These are phyloP conservation scores for Neodiprion virginianus DNA, from an alignment of 1,140 invertebrate genomes.

Conservation along the genomic window DNA sequence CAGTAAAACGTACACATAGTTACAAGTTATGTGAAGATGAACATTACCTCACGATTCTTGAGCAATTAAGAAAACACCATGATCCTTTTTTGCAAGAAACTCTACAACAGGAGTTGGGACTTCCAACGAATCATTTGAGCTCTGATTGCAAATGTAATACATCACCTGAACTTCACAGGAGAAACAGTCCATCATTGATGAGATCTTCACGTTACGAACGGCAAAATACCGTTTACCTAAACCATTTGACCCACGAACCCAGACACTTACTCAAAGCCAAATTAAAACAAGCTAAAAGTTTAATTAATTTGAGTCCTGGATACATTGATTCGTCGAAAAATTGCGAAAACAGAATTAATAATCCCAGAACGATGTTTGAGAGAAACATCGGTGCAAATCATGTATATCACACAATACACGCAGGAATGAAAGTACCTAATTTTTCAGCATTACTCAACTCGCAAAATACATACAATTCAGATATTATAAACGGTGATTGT, in stretches of 20 bases:
- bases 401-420: slow-evolving; percentile 27
- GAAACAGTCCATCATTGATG: not conserved
- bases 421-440: slow-evolving; percentile 14
- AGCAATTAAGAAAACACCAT: not conserved
- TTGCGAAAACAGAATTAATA: not conserved
- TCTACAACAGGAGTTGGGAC: not conserved
- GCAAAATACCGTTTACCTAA: not conserved
- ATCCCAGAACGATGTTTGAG: not conserved
- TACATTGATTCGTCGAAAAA: not conserved
- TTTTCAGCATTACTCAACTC: too few species aligned
- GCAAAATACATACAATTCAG: not conserved
- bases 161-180: not conserved
- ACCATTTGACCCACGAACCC: slow-evolving; percentile 3
- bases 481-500: not conserved
- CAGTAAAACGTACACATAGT: slow-evolving; percentile 6
- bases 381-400: not conserved
- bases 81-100: not conserved
- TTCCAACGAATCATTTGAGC: not conserved
- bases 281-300: slow-evolving; percentile 23
- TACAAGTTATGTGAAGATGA: slow-evolving; percentile 12
- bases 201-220: not conserved
- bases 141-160: not conserved
- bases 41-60: slow-evolving; percentile 6
- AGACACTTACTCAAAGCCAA: slow-evolving; percentile 20
- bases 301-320: slow-evolving; percentile 16